Percentiles rank a stretch among this genome's conserved stretches.
Conservation (phyloP, 2,888 invertebrate species). For the Dolichopus griseipennis region DNA sequence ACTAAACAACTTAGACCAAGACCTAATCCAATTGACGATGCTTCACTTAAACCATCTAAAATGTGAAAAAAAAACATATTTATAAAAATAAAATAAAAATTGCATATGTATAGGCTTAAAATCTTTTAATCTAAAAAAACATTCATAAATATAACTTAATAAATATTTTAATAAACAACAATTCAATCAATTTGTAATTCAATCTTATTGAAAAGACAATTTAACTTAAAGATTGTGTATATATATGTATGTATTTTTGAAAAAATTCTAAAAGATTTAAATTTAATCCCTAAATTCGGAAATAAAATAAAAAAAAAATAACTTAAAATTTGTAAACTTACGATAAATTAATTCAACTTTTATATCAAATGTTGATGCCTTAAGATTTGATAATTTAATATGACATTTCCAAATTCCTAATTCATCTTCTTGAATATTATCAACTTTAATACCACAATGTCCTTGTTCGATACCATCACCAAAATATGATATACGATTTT, state of each 20-base stretch:
- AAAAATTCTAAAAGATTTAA: no score
- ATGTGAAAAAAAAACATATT: neutral
- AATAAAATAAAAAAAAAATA: no score
- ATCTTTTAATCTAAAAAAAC: neutral
- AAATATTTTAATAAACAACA: no score
- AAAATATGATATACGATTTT: constrained; percentile 28
- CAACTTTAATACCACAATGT: constrained; percentile 28
- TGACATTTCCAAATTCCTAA: constrained; percentile 29
- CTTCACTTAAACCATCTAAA: neutral
- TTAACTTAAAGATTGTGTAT: no score
- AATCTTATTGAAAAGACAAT: no score
- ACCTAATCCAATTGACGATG: neutral
- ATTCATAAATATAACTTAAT: no score
- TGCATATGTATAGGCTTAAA: neutral
- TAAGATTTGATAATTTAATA: neutral
- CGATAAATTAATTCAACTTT: neutral
- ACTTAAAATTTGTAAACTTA: neutral
- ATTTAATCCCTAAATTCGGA: no score
- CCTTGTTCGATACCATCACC: constrained; percentile 28
- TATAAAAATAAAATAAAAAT: neutral
- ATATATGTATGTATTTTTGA: no score
- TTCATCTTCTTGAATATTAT: constrained; percentile 23
- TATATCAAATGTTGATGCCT: neutral
- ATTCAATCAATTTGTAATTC: no score
- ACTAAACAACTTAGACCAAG: neutral